Base-by-base conservation (phyloP, 2,113 vertebrate species). In the Phalacrocorax aristotelis region DNA sequence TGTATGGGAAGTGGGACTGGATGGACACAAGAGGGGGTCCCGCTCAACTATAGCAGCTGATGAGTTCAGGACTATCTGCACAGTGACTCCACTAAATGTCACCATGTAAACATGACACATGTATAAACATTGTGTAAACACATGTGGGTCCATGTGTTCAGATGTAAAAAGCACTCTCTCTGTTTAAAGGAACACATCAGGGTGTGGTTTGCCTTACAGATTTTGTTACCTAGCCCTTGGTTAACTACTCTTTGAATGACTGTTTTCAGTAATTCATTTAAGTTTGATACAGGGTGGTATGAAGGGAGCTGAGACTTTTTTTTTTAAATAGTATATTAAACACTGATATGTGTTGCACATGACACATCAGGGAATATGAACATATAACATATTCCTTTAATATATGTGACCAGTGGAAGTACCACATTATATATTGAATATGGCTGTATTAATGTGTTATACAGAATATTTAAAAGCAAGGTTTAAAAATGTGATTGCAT, bases 71-170 rank as follows among this genome's bases (percentile, higher is more conserved):
- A n/a, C 13, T 46, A 16, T 25, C 18, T 34, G 21, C 51, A 26
- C 12, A 76, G 15, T 51, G 42, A 27, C 20, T 38, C 5, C 26
- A 30, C 13, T 34, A 19, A 44, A 40, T 16, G 11, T 62, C 36
- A n/a, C 15, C 1, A 3, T 3, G 21, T 11, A 54, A 78, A 38
- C 13, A 21, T 2, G 6, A 38, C 7, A 10, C 1, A 38, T 38
- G 38, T 38, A 38, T 16, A 9, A 22, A 21, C 6, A 32, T 10
- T 62, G 54, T 19, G 32, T 1, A 1, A 26, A 40, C 26, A 52
- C 2, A 1, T 0, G 6, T 61, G 21, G 3, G 32, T 38, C 22
- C 5, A 18, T 23, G 15, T 0, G 1, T 48, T 9, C 5, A n/a
- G 10, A 17, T 25, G 25, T 40, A 74, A 80, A 74, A 38, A n/a